phyloP scores from a whole-genome alignment of 2,113 vertebrate species.

The Crotalus helleri region DNA sequence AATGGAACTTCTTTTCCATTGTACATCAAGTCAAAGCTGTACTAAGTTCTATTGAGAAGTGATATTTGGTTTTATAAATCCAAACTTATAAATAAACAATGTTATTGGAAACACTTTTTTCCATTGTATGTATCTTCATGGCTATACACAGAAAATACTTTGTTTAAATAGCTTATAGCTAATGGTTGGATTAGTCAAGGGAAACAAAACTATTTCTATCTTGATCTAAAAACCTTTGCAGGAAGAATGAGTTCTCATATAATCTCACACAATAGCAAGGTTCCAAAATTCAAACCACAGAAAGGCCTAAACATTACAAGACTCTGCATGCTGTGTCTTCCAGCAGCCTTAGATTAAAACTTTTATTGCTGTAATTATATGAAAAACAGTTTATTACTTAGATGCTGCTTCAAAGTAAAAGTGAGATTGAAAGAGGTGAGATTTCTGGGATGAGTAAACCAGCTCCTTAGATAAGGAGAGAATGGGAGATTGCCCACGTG shows the following conservation, averaged over 20 bases:
- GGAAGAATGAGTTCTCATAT: neutral
- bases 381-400: slow-evolving; percentile 39
- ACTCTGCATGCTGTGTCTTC: neutral
- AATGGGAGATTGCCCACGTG: neutral
- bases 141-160: neutral
- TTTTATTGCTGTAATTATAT: neutral
- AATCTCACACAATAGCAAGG: neutral
- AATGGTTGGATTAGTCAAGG: neutral
- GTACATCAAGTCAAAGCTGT: neutral
- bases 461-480: neutral
- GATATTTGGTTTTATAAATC: neutral
- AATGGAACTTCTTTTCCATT: neutral
- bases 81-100: neutral
- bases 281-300: neutral
- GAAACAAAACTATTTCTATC: neutral
- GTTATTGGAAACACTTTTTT: neutral
- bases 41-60: neutral
- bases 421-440: slow-evolving; percentile 57
- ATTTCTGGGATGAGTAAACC: neutral
- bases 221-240: neutral
- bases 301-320: neutral
- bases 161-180: neutral
- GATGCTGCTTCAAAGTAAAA: slow-evolving; percentile 68
- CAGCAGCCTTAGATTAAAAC: neutral
- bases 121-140: neutral